These are phyloP conservation scores for Labia minor DNA, from an alignment of 2,888 invertebrate genomes.

Conservation along the genomic window DNA sequence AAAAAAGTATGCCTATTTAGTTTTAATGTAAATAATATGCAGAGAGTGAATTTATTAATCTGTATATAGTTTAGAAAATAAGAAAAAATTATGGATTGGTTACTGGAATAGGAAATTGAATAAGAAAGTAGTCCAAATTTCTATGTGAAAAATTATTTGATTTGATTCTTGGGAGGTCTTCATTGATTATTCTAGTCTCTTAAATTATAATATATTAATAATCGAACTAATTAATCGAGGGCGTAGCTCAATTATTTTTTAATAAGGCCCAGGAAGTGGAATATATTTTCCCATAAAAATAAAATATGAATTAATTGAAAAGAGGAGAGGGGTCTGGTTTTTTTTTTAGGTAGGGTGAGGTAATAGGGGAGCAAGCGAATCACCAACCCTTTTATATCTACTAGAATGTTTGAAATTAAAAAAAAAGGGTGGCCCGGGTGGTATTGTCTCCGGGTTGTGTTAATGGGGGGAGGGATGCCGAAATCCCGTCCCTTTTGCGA, in stretches of 20 bases:
- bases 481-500: background rate
- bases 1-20: no score
- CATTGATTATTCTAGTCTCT: background rate
- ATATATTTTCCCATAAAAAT: background rate
- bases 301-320: conserved; percentile 13
- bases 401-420: background rate
- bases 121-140: no score
- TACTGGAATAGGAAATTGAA: no score
- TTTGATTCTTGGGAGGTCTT: background rate
- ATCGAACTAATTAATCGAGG: background rate
- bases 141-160: no score
- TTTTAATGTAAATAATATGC: no score
- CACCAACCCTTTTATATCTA: background rate
- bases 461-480: background rate
- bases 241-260: background rate
- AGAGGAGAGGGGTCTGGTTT: background rate
- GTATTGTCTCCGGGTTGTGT: background rate
- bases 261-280: conserved; percentile 2
- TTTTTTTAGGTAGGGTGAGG: background rate
- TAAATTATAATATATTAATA: no score
- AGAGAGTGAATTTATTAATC: no score
- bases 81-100: no score
- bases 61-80: no score
- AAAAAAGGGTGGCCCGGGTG: background rate
- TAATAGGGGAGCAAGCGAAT: background rate